Conservation (phyloP, 1,140 invertebrate genomes). For the Drosophila aff. region DNA sequence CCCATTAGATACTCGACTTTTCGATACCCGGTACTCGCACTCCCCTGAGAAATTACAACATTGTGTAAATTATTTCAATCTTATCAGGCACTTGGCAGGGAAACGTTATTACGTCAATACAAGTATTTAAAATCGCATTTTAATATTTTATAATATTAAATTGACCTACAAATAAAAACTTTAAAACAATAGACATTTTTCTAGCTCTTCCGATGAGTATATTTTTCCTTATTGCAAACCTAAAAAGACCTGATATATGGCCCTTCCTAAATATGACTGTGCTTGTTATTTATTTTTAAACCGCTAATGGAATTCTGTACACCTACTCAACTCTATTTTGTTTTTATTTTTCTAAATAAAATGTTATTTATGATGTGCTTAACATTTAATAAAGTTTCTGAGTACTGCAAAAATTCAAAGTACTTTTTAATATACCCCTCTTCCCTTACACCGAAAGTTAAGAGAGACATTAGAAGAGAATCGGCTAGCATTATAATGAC, state of each 20-base stretch:
- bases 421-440: neutral
- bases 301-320: no score
- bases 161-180: neutral
- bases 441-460: neutral
- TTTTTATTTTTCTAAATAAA: neutral
- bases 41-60: neutral
- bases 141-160: neutral
- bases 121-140: neutral
- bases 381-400: neutral
- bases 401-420: neutral
- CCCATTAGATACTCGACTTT: constrained; percentile 9
- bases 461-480: constrained; percentile 26
- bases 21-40: constrained; percentile 1
- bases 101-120: neutral
- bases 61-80: neutral
- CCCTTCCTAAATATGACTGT: neutral
- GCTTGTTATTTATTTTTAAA: neutral
- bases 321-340: neutral
- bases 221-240: neutral
- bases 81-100: constrained; percentile 1
- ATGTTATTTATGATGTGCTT: no score
- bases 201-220: neutral
- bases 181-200: neutral
- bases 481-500: neutral
- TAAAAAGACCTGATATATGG: neutral